Evolutionary conservation across 2,113 vertebrate species (phyloP), one percentile per base, ranked within the genome.

Genomic region (Cynoglossus semilaevis): DNA sequence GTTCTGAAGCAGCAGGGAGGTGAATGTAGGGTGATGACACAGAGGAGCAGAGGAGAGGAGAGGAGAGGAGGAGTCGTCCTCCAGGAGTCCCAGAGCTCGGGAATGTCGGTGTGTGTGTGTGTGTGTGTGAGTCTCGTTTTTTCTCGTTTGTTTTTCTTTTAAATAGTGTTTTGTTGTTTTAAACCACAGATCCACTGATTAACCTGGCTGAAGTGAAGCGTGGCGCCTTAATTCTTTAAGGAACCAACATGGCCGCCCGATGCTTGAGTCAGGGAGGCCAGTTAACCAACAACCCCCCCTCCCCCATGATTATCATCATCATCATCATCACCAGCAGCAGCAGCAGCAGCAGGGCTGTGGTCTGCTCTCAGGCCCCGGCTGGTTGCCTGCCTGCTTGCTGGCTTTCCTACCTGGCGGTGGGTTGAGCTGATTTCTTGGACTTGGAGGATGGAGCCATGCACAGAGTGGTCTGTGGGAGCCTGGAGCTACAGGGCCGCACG

Each of bases 31-130:
- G 61, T 1, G 48, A 14, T 15, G n/a, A 45, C 14, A 43, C 52
- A 58, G 58, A 14, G 51, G 58, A 14, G 51, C 11, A 1, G 11
- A 12, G 36, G n/a, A n/a, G n/a, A n/a, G n/a, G n/a, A n/a, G 58
- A 14, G 51, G 10, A 1, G 11, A 12, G 36, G 17, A 52, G 50
- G 51, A 53, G 54, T 42, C 41, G 76, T 76, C 72, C 77, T 77
- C 68, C 74, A 71, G 67, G 77, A 77, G 77, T 87, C 82, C 72
- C 59, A 56, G 79, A 71, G 81, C 66, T 82, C 49, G 87, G 94
- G 94, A 94, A 95, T 93, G 94, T 92, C 48, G 80, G 80, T 82
- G 85, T 76, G 83, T 29, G 22, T 29, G 22, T 29, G 22, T 29
- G 2, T 29, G 22, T 29, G 22, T 4, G 22, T 4, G 22, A 29